phyloP scores from a whole-genome alignment of 2,113 vertebrate genomes.

The Hydrochoerus hydrochaeris region DNA sequence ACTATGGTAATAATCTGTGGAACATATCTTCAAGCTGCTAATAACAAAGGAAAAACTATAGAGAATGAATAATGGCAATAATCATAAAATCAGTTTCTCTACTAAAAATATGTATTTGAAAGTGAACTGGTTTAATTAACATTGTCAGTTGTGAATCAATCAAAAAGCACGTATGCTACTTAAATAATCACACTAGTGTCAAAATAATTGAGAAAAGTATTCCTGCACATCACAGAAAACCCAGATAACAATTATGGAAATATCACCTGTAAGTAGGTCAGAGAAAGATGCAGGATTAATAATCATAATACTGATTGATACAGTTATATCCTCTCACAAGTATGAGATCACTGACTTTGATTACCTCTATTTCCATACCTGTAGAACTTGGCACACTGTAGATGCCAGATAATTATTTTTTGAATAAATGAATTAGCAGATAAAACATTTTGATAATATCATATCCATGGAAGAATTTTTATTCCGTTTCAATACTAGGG shows the following conservation, averaged over 20 bases:
- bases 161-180: constrained; percentile 46
- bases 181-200: constrained; percentile 38
- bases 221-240: not conserved
- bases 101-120: constrained; percentile 39
- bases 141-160: constrained; percentile 49
- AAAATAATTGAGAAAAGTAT: constrained; percentile 13
- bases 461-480: not conserved
- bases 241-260: not conserved
- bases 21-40: constrained; percentile 60
- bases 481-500: not conserved
- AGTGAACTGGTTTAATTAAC: constrained; percentile 56
- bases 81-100: constrained; percentile 69
- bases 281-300: not conserved
- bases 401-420: not conserved
- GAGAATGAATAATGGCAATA: constrained; percentile 67
- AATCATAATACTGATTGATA: not conserved
- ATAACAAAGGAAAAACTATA: constrained; percentile 67
- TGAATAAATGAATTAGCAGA: not conserved
- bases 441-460: not conserved
- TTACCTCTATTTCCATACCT: not conserved
- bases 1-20: constrained; percentile 65
- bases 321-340: not conserved
- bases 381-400: not conserved
- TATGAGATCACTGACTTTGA: not conserved
- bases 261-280: not conserved